phyloP scores from a whole-genome alignment of 30 jellyfish, hydroid and myxozoan genomes.

The Phacellophora camtschatica region DNA sequence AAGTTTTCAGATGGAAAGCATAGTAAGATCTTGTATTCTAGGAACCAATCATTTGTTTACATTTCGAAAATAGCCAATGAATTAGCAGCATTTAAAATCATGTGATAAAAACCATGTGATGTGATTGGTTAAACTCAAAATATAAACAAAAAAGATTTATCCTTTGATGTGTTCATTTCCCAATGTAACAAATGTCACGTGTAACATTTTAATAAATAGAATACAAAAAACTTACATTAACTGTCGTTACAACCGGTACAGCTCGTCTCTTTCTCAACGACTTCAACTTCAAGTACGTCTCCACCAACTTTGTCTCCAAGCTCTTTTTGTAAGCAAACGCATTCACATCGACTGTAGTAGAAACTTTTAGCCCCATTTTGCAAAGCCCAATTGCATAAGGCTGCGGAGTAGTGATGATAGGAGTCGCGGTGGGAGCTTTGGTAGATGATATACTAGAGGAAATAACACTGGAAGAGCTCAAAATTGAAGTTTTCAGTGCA shows the following conservation, averaged over 20 bases:
- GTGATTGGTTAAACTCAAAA: too few species aligned
- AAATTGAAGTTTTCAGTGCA: neutral
- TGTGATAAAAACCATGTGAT: too few species aligned
- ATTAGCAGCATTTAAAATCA: too few species aligned
- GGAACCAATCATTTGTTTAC: too few species aligned
- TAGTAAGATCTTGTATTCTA: too few species aligned
- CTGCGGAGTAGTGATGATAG: neutral
- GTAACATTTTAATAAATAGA: too few species aligned
- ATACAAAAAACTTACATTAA: conserved; percentile 39
- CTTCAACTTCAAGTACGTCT: neutral
- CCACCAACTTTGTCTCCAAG: conserved; percentile 37
- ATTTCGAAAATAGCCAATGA: too few species aligned
- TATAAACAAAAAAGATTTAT: too few species aligned
- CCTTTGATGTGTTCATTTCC: too few species aligned
- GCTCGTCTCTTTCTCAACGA: conserved; percentile 33
- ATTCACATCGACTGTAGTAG: conserved; percentile 9
- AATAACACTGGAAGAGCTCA: neutral
- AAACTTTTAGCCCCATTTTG: neutral
- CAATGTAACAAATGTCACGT: too few species aligned
- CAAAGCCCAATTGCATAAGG: conserved; percentile 13
- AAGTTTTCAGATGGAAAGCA: too few species aligned
- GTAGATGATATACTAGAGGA: neutral
- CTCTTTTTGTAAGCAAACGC: neutral
- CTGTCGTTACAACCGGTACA: conserved; percentile 30
- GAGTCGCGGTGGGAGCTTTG: neutral